Conservation (phyloP, 2,888 invertebrate species). For the Trachelus tabidus region DNA sequence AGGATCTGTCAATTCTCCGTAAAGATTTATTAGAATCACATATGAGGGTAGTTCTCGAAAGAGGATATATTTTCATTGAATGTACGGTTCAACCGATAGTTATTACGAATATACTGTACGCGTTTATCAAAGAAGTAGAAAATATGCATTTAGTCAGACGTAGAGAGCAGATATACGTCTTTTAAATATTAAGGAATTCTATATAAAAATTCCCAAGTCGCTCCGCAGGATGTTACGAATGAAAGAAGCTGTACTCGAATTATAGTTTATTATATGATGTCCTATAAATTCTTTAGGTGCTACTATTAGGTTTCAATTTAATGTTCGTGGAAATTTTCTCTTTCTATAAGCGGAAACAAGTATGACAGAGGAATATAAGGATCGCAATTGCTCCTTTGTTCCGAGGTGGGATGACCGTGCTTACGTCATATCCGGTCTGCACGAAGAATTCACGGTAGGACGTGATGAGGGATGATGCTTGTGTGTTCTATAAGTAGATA, state of each 20-base stretch:
- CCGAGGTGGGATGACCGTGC: background rate
- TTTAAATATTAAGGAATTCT: background rate
- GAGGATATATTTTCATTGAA: background rate
- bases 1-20: background rate
- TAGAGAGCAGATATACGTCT: too few relatives aligned
- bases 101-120: too few relatives aligned
- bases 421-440: background rate
- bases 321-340: background rate
- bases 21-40: background rate
- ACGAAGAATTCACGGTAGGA: background rate
- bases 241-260: background rate
- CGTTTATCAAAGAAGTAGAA: too few relatives aligned
- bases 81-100: background rate
- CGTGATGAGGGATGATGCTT: background rate
- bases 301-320: background rate
- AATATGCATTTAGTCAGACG: too few relatives aligned
- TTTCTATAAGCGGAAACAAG: background rate
- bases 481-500: background rate
- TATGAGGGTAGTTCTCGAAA: background rate
- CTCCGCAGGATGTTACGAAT: background rate
- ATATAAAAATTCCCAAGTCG: background rate
- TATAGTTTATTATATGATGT: background rate
- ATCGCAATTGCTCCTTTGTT: background rate
- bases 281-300: background rate
- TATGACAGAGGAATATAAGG: background rate